A percentile compares a stretch with the other conserved stretches of the same genome.
Evolutionary conservation across 2,113 vertebrate genomes (phyloP).

Genomic region (Peucedramus taeniatus): DNA sequence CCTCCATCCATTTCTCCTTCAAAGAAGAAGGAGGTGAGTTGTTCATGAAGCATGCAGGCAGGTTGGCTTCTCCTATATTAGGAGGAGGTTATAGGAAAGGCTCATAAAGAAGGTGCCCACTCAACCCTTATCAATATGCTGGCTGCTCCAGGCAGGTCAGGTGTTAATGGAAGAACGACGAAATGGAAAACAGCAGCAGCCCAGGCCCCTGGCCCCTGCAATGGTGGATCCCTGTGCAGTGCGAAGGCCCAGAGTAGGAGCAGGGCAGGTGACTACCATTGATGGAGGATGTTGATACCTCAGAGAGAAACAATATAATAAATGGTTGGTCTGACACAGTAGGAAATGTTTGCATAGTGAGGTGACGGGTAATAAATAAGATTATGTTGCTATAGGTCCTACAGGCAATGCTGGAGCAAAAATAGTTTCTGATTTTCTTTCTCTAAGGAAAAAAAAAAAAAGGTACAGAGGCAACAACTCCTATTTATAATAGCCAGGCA

Average conservation of each 20-base stretch:
- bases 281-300: slow-evolving; percentile 6
- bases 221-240: neutral
- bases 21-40: neutral
- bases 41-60: neutral
- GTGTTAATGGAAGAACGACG: neutral
- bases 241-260: neutral
- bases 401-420: neutral
- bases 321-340: slow-evolving; percentile 3
- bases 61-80: neutral
- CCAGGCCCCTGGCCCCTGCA: accelerated
- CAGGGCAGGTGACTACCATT: neutral
- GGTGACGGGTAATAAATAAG: slow-evolving; percentile 16
- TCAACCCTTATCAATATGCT: neutral
- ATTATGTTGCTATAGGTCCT: slow-evolving; percentile 1
- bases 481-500: neutral
- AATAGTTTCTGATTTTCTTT: neutral
- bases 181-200: neutral
- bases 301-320: neutral
- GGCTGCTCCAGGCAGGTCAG: neutral
- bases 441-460: neutral
- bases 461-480: neutral
- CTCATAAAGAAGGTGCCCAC: neutral
- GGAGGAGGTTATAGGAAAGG: neutral
- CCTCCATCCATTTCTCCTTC: neutral
- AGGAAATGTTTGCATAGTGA: slow-evolving; percentile 19